Percentiles rank a stretch among this genome's conserved stretches.
These are phyloP conservation scores for Cantharis flavilabris DNA, from an alignment of 2,888 invertebrate genomes.

Conservation along the genomic window DNA sequence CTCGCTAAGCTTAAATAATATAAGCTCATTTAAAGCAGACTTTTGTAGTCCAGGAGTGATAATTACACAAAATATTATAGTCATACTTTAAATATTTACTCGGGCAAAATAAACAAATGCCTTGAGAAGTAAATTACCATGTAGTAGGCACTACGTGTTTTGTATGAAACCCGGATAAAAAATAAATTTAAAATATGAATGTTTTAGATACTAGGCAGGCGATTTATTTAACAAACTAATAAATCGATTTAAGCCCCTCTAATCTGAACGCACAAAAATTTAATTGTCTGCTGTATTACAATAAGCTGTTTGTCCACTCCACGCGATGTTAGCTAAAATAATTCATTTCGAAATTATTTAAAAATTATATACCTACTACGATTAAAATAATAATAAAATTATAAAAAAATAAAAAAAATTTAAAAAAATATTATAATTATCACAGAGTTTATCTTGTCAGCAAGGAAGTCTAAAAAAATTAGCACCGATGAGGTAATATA, in stretches of 20 bases:
- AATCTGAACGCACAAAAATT: not conserved
- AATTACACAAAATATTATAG: not conserved
- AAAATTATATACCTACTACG: no score
- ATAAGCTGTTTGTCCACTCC: not conserved
- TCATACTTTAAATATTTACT: not conserved
- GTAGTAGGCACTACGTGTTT: not conserved
- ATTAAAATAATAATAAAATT: no score
- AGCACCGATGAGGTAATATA: no score
- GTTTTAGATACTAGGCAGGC: not conserved
- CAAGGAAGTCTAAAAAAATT: no score
- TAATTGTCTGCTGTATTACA: not conserved
- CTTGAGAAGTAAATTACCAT: not conserved
- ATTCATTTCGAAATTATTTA: no score
- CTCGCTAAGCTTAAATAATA: not conserved
- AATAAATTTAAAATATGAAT: not conserved
- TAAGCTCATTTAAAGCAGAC: not conserved
- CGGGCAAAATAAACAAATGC: not conserved
- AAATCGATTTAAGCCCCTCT: not conserved
- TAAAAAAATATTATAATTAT: no score
- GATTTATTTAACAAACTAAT: not conserved
- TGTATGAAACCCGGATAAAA: not conserved
- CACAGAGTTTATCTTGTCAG: no score
- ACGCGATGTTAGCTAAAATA: no score
- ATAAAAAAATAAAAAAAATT: no score
- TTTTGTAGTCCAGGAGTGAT: not conserved